phyloP scores from a whole-genome alignment of 2,888 invertebrate species.

The Teinopalpus imperialis region DNA sequence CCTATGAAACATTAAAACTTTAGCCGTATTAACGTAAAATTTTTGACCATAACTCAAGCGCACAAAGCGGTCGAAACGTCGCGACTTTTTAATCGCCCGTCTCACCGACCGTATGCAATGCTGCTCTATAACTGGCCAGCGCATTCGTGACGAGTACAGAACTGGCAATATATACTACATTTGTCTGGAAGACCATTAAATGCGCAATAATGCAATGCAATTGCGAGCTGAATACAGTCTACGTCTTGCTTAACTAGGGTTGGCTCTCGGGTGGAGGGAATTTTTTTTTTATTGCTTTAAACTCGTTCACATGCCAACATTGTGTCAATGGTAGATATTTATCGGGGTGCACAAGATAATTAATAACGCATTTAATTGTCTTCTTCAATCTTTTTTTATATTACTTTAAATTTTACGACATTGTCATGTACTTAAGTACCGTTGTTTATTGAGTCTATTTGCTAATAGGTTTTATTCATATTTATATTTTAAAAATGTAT shows the following conservation, averaged over 20 bases:
- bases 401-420: background rate
- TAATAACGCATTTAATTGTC: constrained; percentile 20
- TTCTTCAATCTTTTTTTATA: background rate
- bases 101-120: constrained; percentile 7
- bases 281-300: constrained; percentile 18
- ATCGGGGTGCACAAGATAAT: constrained; percentile 10
- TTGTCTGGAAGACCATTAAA: constrained; percentile 25
- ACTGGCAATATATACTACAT: constrained; percentile 18
- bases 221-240: constrained; percentile 19
- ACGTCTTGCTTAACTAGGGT: constrained; percentile 20
- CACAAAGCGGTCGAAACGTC: constrained; percentile 10
- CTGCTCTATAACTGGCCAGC: constrained; percentile 3
- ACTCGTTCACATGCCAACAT: constrained; percentile 13
- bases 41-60: background rate
- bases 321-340: constrained; percentile 20
- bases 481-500: too few relatives aligned
- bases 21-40: background rate
- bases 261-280: constrained; percentile 10
- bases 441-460: background rate
- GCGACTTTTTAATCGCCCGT: constrained; percentile 8
- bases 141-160: constrained; percentile 1
- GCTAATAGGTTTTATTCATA: too few relatives aligned
- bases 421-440: too few relatives aligned
- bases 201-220: constrained; percentile 26
- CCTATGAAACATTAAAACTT: constrained; percentile 7